phyloP scores from a whole-genome alignment of 2,797 vertebrate genomes.

The Podarcis siculus region DNA sequence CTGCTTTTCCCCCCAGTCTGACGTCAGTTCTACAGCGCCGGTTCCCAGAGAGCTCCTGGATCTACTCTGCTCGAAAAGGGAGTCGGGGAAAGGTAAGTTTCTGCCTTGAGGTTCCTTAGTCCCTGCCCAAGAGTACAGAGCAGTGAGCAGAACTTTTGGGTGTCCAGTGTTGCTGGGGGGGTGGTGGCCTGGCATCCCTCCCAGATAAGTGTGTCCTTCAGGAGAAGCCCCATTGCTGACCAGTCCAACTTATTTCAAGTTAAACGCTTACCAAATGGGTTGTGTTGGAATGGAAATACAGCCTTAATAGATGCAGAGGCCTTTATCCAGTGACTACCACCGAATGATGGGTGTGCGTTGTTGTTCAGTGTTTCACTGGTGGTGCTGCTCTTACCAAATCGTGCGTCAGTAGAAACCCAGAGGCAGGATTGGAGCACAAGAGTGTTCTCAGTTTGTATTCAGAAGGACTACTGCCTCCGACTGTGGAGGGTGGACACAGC shows the following conservation, averaged over 20 bases:
- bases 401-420: not conserved
- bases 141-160: no score
- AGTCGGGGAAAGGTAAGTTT: conserved; percentile 57
- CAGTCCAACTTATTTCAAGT: not conserved
- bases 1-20: conserved; percentile 49
- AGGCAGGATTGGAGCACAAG: no score
- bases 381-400: not conserved
- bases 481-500: no score
- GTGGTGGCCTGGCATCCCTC: not conserved
- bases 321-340: not conserved
- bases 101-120: not conserved
- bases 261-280: not conserved
- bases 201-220: no score
- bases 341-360: not conserved
- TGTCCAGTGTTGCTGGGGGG: not conserved
- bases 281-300: not conserved
- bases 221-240: not conserved
- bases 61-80: conserved; percentile 42
- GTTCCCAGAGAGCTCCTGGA: conserved; percentile 52
- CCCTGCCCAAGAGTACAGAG: not conserved
- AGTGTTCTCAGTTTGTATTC: no score
- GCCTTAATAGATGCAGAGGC: not conserved
- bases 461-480: no score
- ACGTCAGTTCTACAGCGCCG: conserved; percentile 49
- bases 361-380: not conserved